These are phyloP conservation scores for Mesoligia furuncula DNA, from an alignment of 2,888 invertebrate genomes.

Conservation along the genomic window DNA sequence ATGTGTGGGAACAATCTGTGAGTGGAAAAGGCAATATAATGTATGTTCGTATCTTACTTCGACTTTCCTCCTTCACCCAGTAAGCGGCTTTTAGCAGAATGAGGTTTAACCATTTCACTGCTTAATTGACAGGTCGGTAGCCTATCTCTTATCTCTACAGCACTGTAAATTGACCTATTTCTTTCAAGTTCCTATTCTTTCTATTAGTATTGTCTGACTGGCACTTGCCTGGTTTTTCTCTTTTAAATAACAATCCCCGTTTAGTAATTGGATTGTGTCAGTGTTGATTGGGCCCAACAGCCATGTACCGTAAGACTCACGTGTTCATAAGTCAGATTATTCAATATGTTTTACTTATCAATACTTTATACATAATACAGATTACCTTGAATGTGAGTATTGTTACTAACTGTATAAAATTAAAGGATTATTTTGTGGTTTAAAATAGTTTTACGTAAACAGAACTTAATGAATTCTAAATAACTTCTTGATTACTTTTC, in stretches of 20 bases:
- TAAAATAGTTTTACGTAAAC: conserved; percentile 1
- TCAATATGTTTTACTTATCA: conserved; percentile 20
- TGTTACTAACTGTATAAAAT: conserved; percentile 15
- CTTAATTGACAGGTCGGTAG: conserved; percentile 56
- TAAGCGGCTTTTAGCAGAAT: conserved; percentile 56
- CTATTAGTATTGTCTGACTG: conserved; percentile 50
- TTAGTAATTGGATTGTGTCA: conserved; percentile 80
- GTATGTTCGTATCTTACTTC: conserved; percentile 19
- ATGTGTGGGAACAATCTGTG: conserved; percentile 14
- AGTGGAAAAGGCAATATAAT: conserved; percentile 7
- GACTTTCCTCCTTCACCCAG: conserved; percentile 34
- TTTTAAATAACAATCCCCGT: conserved; percentile 73
- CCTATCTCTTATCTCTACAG: conserved; percentile 52
- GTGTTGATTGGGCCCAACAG: conserved; percentile 71
- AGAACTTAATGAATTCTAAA: neutral
- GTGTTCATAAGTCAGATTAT: conserved; percentile 33
- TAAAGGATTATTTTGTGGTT: conserved; percentile 12
- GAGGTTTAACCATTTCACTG: conserved; percentile 57
- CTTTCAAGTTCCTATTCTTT: conserved; percentile 42
- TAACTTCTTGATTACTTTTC: too few relatives aligned
- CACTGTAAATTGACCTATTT: conserved; percentile 52
- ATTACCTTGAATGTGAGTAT: conserved; percentile 7
- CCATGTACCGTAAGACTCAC: conserved; percentile 51
- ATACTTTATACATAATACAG: neutral
- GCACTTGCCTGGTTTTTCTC: conserved; percentile 60